A percentile compares a stretch with the other conserved stretches of the same genome.
Evolutionary conservation across 2,888 invertebrate species (phyloP).

Genomic region (Nephrotoma flavescens): DNA sequence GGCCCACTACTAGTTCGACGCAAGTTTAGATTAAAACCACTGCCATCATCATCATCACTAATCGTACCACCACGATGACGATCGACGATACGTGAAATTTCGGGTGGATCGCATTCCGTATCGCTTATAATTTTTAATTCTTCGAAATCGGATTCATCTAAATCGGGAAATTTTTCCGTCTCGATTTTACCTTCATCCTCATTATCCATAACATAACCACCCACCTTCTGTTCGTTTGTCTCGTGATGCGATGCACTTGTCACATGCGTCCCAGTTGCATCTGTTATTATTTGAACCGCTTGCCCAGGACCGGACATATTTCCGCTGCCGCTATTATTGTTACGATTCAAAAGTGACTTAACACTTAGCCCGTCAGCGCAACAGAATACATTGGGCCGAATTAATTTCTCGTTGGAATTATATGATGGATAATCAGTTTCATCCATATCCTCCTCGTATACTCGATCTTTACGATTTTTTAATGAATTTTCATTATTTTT

Average conservation of each 20-base stretch:
- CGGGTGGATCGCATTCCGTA: neutral
- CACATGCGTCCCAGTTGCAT: slow-evolving; percentile 31
- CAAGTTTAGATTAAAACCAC: neutral
- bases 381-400: slow-evolving; percentile 27
- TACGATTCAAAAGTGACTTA: slow-evolving; percentile 19
- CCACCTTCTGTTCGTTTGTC: slow-evolving; percentile 10
- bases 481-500: slow-evolving; percentile 11
- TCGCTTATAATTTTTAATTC: neutral
- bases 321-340: neutral
- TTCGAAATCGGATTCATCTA: neutral
- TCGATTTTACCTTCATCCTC: slow-evolving; percentile 10
- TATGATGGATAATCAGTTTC: slow-evolving; percentile 27
- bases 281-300: slow-evolving; percentile 56
- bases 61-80: neutral
- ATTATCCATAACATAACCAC: slow-evolving; percentile 14
- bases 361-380: slow-evolving; percentile 18
- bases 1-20: slow-evolving; percentile 19
- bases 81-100: neutral
- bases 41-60: neutral
- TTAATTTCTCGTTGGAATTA: slow-evolving; percentile 27
- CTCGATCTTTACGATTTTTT: slow-evolving; percentile 8
- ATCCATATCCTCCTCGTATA: slow-evolving; percentile 24
- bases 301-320: slow-evolving; percentile 42
- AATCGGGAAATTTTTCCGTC: neutral
- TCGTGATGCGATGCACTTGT: slow-evolving; percentile 7